Base-by-base conservation (phyloP, 1,140 invertebrate genomes). In the Micrasema longulum region DNA sequence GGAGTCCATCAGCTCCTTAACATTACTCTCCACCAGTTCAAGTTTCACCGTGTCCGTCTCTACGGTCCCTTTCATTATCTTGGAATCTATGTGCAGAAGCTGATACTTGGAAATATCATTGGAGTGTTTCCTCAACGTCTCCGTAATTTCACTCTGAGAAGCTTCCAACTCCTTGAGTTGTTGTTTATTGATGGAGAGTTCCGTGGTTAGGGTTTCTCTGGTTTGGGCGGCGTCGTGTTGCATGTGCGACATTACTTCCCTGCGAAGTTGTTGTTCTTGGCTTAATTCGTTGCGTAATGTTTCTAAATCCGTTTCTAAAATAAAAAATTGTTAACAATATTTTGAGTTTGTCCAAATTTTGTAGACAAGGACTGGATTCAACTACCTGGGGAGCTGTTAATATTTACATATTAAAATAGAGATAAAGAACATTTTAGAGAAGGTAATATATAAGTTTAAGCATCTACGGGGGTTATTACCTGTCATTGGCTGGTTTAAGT, bases 261-360 rank as follows among this genome's bases (percentile, higher is more conserved):
- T 63, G 23, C 36, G 53, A 10, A 23, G 12, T 14, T 53, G 36
- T n/a, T 48, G 55, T n/a, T 62, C 65, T 20, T 64, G 23, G 12
- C n/a, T 69, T 43, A 69, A 57, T 4, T 72, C 60, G 23, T 43
- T 72, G 62, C 63, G 72, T 22, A 75, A 23, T n/a, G 57, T 23
- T 35, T 69, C 62, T 35, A 75, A 26, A n/a, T 69, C 66, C 7
- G 43, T 45, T 67, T 72, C 74, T 75, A 41, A 0, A 75, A 74
- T 47, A 50, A 31, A 11, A 60, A 62, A n/a, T n/a, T n/a, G n/a
- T n/a, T n/a, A n/a, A n/a, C n/a, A n/a, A n/a, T n/a, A n/a, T n/a
- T n/a, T n/a, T n/a, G n/a, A n/a, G n/a, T n/a, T n/a, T n/a, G n/a
- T n/a, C n/a, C n/a, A n/a, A n/a, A n/a, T n/a, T n/a, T n/a, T n/a